Percentiles rank a stretch among this genome's conserved stretches.
Conservation (phyloP, 2,888 invertebrate genomes). For the Fragum fragum region DNA sequence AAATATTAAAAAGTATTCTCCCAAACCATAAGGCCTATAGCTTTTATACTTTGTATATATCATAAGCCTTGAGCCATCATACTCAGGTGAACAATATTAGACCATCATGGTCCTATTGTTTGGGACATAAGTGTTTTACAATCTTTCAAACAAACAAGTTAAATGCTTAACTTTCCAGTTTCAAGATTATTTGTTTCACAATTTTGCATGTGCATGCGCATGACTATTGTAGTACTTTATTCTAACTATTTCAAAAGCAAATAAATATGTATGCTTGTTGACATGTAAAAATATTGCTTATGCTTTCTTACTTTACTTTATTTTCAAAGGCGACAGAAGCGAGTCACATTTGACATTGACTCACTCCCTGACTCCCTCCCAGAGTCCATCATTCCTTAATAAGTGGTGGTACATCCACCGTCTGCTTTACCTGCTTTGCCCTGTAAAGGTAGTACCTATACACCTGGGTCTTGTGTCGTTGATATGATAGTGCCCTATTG, state of each 20-base stretch:
- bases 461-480: background rate
- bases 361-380: conserved; percentile 58
- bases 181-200: too few species aligned
- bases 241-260: background rate
- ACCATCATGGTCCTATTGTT: too few species aligned
- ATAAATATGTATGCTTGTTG: background rate
- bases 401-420: background rate
- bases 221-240: background rate
- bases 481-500: background rate
- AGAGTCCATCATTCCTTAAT: conserved; percentile 54
- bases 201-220: too few species aligned
- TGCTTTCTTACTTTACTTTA: background rate
- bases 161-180: too few species aligned
- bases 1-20: too few species aligned
- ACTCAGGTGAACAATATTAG: too few species aligned
- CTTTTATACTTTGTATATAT: too few species aligned
- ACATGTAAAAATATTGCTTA: background rate
- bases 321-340: conserved; percentile 55
- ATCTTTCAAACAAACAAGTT: too few species aligned
- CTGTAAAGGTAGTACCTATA: conserved; percentile 11
- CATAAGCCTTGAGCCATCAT: too few species aligned
- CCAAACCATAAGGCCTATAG: too few species aligned
- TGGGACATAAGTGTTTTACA: too few species aligned
- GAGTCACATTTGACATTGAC: conserved; percentile 58
- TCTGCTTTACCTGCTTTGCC: background rate